These are phyloP conservation scores for Asbolus verrucosus DNA, from an alignment of 1,140 invertebrate species.

Conservation along the genomic window DNA sequence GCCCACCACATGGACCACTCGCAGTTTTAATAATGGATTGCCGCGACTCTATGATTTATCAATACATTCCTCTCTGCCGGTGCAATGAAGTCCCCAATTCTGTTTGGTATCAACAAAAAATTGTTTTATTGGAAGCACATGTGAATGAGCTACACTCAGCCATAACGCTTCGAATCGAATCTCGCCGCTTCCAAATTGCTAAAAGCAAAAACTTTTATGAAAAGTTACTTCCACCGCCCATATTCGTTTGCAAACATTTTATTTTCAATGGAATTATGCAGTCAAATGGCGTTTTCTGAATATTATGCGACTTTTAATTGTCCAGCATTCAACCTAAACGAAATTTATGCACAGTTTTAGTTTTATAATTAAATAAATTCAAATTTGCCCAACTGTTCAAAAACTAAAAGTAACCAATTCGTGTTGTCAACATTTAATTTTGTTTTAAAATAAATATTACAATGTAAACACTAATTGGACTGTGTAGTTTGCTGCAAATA, in stretches of 20 bases:
- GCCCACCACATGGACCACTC: conserved; percentile 30
- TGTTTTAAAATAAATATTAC: too few species aligned
- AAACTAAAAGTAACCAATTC: too few species aligned
- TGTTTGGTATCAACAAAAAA: conserved; percentile 40
- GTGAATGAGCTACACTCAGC: conserved; percentile 13
- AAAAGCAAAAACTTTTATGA: conserved; percentile 12
- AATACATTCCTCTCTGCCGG: conserved; percentile 37
- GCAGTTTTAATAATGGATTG: conserved; percentile 33
- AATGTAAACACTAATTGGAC: too few species aligned
- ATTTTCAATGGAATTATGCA: conserved; percentile 12
- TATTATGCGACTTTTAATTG: conserved; percentile 5
- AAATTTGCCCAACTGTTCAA: too few species aligned
- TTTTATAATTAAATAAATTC: conserved; percentile 9
- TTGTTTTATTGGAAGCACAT: conserved; percentile 32
- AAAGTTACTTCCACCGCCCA: conserved; percentile 3
- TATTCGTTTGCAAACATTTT: neutral
- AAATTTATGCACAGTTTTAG: conserved; percentile 30
- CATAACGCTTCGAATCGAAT: conserved; percentile 4
- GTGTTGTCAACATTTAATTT: too few species aligned
- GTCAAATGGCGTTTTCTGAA: neutral
- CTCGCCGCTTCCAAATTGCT: neutral
- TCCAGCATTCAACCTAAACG: conserved; percentile 2
- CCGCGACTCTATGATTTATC: conserved; percentile 43
- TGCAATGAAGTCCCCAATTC: conserved; percentile 32
- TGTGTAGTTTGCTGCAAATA: too few species aligned